Conservation (phyloP, 2,797 vertebrate genomes). For the Melopsittacus undulatus region DNA sequence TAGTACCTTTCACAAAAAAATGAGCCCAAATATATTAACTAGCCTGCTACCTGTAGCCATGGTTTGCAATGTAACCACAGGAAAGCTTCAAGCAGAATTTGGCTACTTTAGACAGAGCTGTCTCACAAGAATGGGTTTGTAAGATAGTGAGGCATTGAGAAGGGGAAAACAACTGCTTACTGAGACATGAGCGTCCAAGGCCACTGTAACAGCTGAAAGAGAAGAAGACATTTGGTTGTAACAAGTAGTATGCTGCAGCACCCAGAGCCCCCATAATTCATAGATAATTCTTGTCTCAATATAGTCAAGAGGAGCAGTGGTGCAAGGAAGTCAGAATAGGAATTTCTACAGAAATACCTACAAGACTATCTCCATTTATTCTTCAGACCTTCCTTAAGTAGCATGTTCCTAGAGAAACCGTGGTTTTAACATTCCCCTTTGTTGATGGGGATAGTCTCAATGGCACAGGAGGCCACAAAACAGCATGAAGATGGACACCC, state of each 20-base stretch:
- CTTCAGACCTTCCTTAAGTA: background rate
- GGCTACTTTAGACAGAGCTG: background rate
- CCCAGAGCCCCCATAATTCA: background rate
- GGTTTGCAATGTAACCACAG: background rate
- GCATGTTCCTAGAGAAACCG: background rate
- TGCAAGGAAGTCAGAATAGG: background rate
- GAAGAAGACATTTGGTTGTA: background rate
- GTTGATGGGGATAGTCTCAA: background rate
- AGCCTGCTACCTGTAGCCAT: background rate
- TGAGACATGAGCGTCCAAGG: slow-evolving; percentile 86
- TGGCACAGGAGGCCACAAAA: background rate
- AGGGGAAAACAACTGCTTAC: slow-evolving; percentile 71
- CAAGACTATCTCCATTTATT: background rate
- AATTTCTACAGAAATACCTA: background rate
- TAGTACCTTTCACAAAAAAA: background rate
- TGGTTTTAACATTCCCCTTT: background rate
- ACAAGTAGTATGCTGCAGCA: background rate
- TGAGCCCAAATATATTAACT: rapidly evolving
- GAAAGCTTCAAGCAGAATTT: background rate
- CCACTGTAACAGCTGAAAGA: slow-evolving; percentile 89
- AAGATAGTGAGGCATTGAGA: background rate
- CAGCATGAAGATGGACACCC: rapidly evolving
- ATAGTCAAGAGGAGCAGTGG: background rate
- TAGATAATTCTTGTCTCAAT: background rate
- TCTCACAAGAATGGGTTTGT: background rate